Conservation (phyloP, 2,797 vertebrate genomes). For the Sternarchorhynchus goeldii region DNA sequence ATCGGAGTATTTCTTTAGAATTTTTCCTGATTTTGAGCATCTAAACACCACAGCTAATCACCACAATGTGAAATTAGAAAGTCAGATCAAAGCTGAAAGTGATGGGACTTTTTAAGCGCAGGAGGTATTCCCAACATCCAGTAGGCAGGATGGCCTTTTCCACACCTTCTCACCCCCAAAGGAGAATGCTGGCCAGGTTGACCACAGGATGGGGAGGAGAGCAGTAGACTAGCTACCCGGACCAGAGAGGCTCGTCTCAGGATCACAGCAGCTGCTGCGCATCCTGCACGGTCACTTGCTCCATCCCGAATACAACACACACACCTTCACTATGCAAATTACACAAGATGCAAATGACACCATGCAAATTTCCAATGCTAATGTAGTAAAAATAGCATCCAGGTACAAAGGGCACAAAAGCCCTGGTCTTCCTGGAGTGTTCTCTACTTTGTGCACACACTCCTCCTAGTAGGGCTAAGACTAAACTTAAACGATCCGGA, state of each 20-base stretch:
- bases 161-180: slow-evolving; percentile 62
- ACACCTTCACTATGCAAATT: slow-evolving; percentile 14
- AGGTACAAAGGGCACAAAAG: slow-evolving; percentile 3
- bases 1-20: background rate
- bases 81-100: too few relatives aligned
- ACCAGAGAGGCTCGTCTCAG: slow-evolving; percentile 70
- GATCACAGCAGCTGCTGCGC: slow-evolving; percentile 67
- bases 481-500: background rate
- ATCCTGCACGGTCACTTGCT: slow-evolving; percentile 1
- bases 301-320: background rate
- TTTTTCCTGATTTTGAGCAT: background rate
- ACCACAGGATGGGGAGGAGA: slow-evolving; percentile 56
- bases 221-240: slow-evolving; percentile 66
- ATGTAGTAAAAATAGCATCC: slow-evolving; percentile 13
- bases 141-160: slow-evolving; percentile 50
- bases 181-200: slow-evolving; percentile 61
- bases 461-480: background rate
- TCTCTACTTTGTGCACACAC: background rate
- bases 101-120: too few relatives aligned
- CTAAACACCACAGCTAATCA: too few relatives aligned
- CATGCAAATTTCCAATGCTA: slow-evolving; percentile 37
- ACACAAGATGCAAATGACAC: background rate
- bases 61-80: too few relatives aligned
- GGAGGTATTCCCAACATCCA: background rate
- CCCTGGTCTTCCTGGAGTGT: slow-evolving; percentile 10